Percentiles rank a stretch among this genome's conserved stretches.
Evolutionary conservation across 2,113 vertebrate species (phyloP).

Genomic region (Perognathus longimembris): DNA sequence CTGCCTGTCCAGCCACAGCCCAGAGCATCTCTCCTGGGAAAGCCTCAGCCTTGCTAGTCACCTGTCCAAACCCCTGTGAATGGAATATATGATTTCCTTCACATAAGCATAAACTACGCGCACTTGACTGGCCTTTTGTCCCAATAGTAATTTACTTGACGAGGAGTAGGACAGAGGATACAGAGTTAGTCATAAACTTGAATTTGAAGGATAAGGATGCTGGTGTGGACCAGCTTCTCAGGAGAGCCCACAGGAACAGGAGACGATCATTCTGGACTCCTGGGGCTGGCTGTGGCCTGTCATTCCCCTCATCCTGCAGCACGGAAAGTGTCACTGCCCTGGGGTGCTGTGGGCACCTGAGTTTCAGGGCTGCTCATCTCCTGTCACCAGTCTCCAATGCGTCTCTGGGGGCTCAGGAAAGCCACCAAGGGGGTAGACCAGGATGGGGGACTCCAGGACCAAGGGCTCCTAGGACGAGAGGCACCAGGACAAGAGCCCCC

Average conservation of each 20-base stretch:
- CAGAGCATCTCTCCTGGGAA: too few relatives aligned
- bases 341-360: not conserved
- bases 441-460: too few relatives aligned
- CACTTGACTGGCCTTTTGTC: not conserved
- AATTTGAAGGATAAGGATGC: not conserved
- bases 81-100: not conserved
- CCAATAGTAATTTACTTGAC: not conserved
- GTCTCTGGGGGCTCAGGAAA: too few relatives aligned
- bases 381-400: not conserved
- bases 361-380: too few relatives aligned
- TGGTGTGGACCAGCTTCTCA: not conserved
- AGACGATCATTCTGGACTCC: not conserved
- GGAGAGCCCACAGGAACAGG: not conserved
- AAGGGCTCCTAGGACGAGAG: too few relatives aligned
- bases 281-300: not conserved
- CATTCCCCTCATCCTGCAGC: too few relatives aligned
- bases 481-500: too few relatives aligned
- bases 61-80: too few relatives aligned
- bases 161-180: not conserved
- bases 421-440: too few relatives aligned
- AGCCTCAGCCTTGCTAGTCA: too few relatives aligned
- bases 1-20: too few relatives aligned
- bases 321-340: not conserved
- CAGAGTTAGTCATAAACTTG: not conserved
- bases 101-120: not conserved